Base-by-base conservation (phyloP, 1,140 invertebrate genomes). In the Diploscapter pachys region DNA sequence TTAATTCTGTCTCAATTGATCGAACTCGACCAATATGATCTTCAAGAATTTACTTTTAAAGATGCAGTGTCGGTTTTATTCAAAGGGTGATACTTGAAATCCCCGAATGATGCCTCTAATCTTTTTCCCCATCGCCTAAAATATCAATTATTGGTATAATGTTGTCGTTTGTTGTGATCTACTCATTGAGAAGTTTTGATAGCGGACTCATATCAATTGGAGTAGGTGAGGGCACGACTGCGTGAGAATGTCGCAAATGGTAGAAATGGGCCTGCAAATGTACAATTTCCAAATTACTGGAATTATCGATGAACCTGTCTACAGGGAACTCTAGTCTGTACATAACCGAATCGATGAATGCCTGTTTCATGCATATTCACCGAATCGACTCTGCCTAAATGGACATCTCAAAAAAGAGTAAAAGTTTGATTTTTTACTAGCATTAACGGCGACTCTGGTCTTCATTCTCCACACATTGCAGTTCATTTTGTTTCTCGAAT, bases 331-430 rank as follows among this genome's bases (percentile, higher is more conserved):
- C 83, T 76, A 4, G 82, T 82, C 75, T 83, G 82, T 55, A 81
- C 82, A 71, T 82, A 84, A 9, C 82, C 83, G 53, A 83, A 76
- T 59, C 84, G 64, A 73, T 85, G 82, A 51, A 85, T 85, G 48
- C 83, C 83, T 13, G 82, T 83, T 64, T 85, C 83, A 64, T 85
- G 83, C 83, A 85, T 85, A 59, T 85, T 85, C 4, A 85, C 83
- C 67, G 71, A 80, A 65, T 83, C 83, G 4, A 85, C 83, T 8
- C 84, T 80, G 70, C 80, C 83, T 84, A 59, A 59, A 74, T 31
- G 31, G 62, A 54, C n/a, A 2, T 11, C 59, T 53, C n/a, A 63
- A 11, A 0, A 48, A 5, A n/a, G 6, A 54, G n/a, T n/a, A 4
- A 31, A 31, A 31, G 31, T 1, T 31, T 31, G 0, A 31, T 31